phyloP scores from a whole-genome alignment of 1,140 invertebrate genomes.

The Nautilus pompilius region DNA sequence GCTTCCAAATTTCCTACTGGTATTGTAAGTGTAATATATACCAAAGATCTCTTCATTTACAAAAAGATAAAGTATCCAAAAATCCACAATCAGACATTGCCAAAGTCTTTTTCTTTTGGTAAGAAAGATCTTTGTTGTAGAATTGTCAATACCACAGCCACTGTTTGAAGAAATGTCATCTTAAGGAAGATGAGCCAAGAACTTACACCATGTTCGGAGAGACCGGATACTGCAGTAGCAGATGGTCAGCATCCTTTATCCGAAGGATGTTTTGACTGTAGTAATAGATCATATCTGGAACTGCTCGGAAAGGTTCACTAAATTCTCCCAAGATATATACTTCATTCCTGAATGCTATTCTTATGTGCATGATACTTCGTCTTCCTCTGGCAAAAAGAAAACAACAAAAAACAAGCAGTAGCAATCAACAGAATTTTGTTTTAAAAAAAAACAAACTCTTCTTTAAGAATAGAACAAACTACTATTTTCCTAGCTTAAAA shows the following conservation, averaged over 20 bases:
- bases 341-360: conserved; percentile 63
- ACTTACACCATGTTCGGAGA: neutral
- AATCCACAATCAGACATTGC: too few species aligned
- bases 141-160: too few species aligned
- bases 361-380: conserved; percentile 92
- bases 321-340: conserved; percentile 86
- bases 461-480: too few species aligned
- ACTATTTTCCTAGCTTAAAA: too few species aligned
- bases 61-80: too few species aligned
- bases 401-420: neutral
- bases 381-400: conserved; percentile 68
- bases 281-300: conserved; percentile 89
- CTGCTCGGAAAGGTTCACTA: conserved; percentile 82
- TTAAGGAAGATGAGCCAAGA: too few species aligned
- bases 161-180: too few species aligned
- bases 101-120: too few species aligned
- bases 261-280: conserved; percentile 89
- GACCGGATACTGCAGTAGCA: conserved; percentile 80
- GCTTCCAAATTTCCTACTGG: too few species aligned
- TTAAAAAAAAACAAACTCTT: neutral
- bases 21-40: too few species aligned
- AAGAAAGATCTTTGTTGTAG: too few species aligned
- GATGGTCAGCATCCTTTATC: conserved; percentile 90
- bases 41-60: too few species aligned
- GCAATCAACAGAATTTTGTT: neutral